phyloP scores from a whole-genome alignment of 2,113 vertebrate species.

The Cinclus mexicanus region DNA sequence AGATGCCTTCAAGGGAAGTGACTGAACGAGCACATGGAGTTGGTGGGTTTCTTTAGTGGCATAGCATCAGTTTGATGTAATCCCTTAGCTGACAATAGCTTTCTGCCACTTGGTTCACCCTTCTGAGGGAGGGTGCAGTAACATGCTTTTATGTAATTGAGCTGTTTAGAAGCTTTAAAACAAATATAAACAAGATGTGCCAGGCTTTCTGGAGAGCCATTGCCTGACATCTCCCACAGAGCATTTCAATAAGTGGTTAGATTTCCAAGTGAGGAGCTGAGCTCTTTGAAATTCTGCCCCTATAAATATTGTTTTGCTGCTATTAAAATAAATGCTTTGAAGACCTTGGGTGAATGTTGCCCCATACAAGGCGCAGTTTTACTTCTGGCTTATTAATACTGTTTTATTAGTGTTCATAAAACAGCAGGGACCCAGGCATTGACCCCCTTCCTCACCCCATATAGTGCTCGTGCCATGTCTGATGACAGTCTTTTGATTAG shows the following conservation, averaged over 20 bases:
- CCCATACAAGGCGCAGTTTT: neutral
- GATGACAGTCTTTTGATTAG: neutral
- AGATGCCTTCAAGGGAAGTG: neutral
- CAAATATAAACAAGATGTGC: conserved; percentile 7
- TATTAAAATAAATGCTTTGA: conserved; percentile 19
- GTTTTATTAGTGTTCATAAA: neutral
- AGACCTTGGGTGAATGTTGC: neutral
- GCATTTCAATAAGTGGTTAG: conserved; percentile 4
- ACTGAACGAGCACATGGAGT: neutral
- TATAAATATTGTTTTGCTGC: neutral
- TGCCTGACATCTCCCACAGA: neutral
- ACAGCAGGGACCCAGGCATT: neutral
- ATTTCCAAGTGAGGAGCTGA: conserved; percentile 24
- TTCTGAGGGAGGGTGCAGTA: neutral
- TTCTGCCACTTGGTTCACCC: neutral
- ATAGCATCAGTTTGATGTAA: neutral
- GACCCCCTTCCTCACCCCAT: neutral
- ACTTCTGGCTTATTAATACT: neutral
- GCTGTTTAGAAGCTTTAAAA: conserved; percentile 26
- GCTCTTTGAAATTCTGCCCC: conserved; percentile 13
- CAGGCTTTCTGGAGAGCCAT: conserved; percentile 12
- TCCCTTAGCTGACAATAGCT: neutral
- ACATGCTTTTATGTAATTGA: conserved; percentile 15
- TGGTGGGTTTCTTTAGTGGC: neutral
- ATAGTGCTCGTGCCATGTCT: neutral